These are phyloP conservation scores for Diglossa cyanea DNA, from an alignment of 2,797 vertebrate species.

Conservation along the genomic window DNA sequence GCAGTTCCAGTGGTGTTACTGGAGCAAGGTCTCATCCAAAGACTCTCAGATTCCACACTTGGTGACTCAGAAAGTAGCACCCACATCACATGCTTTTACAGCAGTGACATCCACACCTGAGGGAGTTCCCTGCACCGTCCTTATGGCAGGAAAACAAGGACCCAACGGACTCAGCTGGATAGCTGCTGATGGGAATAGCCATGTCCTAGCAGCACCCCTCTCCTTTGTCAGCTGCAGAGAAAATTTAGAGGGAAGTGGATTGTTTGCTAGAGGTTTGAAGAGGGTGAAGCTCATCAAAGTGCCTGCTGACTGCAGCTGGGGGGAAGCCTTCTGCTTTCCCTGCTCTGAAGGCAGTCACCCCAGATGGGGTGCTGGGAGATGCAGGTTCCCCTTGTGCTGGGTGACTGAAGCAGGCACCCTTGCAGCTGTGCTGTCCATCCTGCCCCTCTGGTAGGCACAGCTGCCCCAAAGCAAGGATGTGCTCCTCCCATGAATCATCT, in stretches of 20 bases:
- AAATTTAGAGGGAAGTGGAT: not conserved
- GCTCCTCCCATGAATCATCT: not conserved
- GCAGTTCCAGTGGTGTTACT: not conserved
- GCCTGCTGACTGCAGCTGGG: not conserved
- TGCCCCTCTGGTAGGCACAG: not conserved
- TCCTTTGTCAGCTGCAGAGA: not conserved
- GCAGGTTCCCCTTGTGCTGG: not conserved
- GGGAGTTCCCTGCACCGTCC: not conserved
- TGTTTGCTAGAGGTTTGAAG: not conserved
- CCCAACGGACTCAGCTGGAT: fast-evolving
- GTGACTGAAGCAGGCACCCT: not conserved
- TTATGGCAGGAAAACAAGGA: fast-evolving
- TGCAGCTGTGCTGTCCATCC: not conserved
- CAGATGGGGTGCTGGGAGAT: not conserved
- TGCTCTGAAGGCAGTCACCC: not conserved
- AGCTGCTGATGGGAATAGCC: not conserved
- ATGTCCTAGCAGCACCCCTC: not conserved
- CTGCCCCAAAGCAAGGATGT: not conserved
- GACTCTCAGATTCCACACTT: not conserved
- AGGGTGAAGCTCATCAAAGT: not conserved
- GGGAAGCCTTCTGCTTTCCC: not conserved
- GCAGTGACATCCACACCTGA: not conserved
- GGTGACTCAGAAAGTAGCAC: not conserved
- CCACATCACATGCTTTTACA: not conserved
- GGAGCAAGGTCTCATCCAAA: not conserved